Percentiles rank a stretch among this genome's conserved stretches.
These are phyloP conservation scores for Homarus gammarus DNA, from an alignment of 2,888 invertebrate genomes.

Conservation along the genomic window DNA sequence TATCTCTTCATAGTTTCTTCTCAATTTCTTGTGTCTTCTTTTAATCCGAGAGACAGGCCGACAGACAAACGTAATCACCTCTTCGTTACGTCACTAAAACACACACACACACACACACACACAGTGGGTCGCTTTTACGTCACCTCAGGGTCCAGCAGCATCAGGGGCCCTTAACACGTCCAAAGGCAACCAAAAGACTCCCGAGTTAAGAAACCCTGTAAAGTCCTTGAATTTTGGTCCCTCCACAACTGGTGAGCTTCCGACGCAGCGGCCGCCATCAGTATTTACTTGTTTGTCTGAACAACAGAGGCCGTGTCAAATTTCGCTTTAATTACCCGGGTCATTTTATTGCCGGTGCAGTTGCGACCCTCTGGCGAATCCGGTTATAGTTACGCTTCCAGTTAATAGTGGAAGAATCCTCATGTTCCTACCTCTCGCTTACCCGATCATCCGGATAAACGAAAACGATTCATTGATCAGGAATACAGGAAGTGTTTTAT, in stretches of 20 bases:
- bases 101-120: too few species aligned
- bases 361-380: constrained; percentile 32
- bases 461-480: constrained; percentile 13
- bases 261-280: constrained; percentile 23
- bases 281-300: constrained; percentile 63
- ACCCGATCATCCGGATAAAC: constrained; percentile 3
- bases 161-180: too few species aligned
- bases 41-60: too few species aligned
- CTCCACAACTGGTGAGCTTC: not conserved
- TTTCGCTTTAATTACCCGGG: constrained; percentile 64
- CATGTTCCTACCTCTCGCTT: constrained; percentile 14
- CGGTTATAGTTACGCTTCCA: constrained; percentile 30
- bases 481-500: constrained; percentile 8
- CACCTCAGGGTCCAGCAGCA: too few species aligned
- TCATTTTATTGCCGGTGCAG: constrained; percentile 55
- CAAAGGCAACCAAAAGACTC: not conserved
- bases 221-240: not conserved
- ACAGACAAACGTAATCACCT: too few species aligned
- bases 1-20: too few species aligned
- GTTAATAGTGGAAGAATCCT: constrained; percentile 15
- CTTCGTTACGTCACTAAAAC: too few species aligned
- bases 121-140: too few species aligned
- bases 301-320: constrained; percentile 63
- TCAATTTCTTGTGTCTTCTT: too few species aligned
- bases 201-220: not conserved